Evolutionary conservation across 2,113 vertebrate species (phyloP), one percentile per base, ranked within the genome.

Genomic region (Hyperoodon ampullatus): DNA sequence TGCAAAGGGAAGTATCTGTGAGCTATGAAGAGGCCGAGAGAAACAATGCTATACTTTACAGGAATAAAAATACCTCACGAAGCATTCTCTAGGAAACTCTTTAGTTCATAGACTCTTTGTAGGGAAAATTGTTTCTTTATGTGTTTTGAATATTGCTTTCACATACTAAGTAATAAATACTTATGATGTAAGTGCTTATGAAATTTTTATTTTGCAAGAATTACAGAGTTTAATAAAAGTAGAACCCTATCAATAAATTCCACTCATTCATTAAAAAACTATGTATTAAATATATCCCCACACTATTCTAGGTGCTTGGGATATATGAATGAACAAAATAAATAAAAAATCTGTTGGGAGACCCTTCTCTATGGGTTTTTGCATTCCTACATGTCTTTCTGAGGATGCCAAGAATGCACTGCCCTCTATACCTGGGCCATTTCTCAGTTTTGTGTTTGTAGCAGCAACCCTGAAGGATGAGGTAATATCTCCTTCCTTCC

Each of bases 121-220:
- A 70, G 26, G 61, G 13, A 28, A 93, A 88, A 93, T 28, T 44
- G 15, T 89, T 78, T 82, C 53, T 61, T 81, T 53, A n/a, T n/a
- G 26, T 92, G 35, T 66, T 88, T 71, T 55, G 0, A 90, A 60
- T 86, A 81, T 58, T 92, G 10, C 30, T 86, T 96, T 92, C 35
- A 55, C 47, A 58, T 61, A 78, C 28, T 84, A 18, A 60, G 28
- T 70, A 30, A 23, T 60, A n/a, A 28, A 26, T 60, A 35, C 39
- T 68, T 65, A 63, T 26, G 24, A n/a, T 14, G 66, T 18, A 18
- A 30, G 4, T 70, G 4, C 30, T 90, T 88, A 18, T 75, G 35
- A 95, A 91, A 74, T 86, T 30, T 72, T 88, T 5, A 55, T 81
- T 93, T 94, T 93, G 19, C 2, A 72, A 78, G 50, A 90, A 87